Evolutionary conservation across 2,888 invertebrate species (phyloP), one percentile per base, ranked within the genome.

Genomic region (Drosophila ochracea): DNA sequence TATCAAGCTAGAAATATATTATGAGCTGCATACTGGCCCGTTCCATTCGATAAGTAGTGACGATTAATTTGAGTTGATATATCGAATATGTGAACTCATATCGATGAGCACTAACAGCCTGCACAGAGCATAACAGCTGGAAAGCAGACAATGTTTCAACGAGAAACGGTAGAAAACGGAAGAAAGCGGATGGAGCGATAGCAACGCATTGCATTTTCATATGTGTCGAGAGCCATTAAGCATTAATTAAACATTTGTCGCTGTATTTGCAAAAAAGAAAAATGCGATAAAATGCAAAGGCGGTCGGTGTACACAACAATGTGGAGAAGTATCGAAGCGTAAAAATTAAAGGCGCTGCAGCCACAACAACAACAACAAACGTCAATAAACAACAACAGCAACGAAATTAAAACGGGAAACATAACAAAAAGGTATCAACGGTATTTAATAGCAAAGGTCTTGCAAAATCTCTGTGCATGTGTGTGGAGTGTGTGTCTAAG

Each of bases 321-420:
- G 84, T 71, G 88, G 75, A 80, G 84, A 77, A 79, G 73, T 77
- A 84, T 73, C 73, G 82, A 76, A 87, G 84, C 83, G 83, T 85
- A 72, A 87, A 80, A 87, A 80, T 80, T 73, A 73, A 77, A 83
- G 89, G 84, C 87, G 75, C 73, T 70, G 76, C 71, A 81, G 78
- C 74, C 76, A 89, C 61, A 54, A 67, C 57, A 76, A 25, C 61
- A 54, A 65, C 61, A 54, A 65, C 55, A 76, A 37, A 59, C 70
- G 66, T 55, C 66, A 69, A 65, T 33, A 65, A 71, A 75, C 49
- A 64, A 52, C 69, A 66, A 59, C 53, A 71, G 30, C 68, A 62
- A 73, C 64, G 54, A 78, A 73, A 63, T 68, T 68, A 66, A 66
- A 60, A 67, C 74, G 82, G 78, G 87, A 85, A 80, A 71, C 58